Evolutionary conservation across 2,888 invertebrate genomes (phyloP), one percentile per base, ranked within the genome.

Genomic region (Hedya salicella): DNA sequence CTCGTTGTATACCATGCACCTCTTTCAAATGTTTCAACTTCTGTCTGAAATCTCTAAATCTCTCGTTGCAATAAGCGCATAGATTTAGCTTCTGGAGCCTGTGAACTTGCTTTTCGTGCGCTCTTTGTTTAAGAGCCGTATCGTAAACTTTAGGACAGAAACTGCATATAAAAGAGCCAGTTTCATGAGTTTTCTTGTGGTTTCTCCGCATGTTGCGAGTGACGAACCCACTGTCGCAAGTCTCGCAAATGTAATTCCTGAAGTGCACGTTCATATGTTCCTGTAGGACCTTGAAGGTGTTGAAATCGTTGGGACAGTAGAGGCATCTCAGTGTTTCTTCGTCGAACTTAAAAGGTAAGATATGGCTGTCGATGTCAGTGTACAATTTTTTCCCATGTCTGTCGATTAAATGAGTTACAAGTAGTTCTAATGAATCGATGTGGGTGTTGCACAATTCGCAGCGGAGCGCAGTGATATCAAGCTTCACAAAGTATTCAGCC

Each of bases 111-210:
- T 85, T 87, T 59, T 89, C 89, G 65, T 93, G 93, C 0, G 87
- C 83, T 49, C 86, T 85, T 67, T 88, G 81, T 67, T 91, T 91
- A 25, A 86, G 79, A 11, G 84, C 78, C 0, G 91, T 91, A n/a
- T 89, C 87, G 61, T 93, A 93, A 0, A 88, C 83, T 75, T 93
- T 93, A 0, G 87, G 78, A 67, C 93, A 93, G 6, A 77, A 71
- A 25, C 79, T 77, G 56, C 89, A 89, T 54, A 81, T 78, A 69
- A 85, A 88, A 0, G 78, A 76, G 0, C 87, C 87, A 0, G 76
- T 73, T 60, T 86, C 81, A 62, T 88, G 87, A 0, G 78, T 81
- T 46, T 82, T 79, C 0, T 77, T 77, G 66, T 89, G 89, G 9
- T 81, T 75, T 0, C 79, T 69, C 0, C 87, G 70, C n/a, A 82